A percentile compares a stretch with the other conserved stretches of the same genome.
Conservation (phyloP, 2,888 invertebrate species). For the Autographa pulchrina region DNA sequence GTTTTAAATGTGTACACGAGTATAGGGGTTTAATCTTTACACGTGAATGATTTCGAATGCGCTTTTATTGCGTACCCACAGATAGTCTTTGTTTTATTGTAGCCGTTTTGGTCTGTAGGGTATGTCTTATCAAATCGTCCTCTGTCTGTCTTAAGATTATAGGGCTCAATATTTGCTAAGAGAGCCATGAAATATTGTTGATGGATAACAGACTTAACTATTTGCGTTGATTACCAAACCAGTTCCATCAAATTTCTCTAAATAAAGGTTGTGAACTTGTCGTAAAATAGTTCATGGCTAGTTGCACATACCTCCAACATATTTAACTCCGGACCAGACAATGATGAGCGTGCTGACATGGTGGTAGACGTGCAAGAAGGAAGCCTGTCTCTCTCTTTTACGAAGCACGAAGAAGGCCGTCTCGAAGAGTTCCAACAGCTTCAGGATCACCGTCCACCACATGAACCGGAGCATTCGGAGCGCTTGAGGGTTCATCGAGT, state of each 20-base stretch:
- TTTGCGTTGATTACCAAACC: too few relatives aligned
- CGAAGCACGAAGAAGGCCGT: constrained; percentile 92
- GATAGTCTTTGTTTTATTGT: not conserved
- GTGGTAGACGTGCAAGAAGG: constrained; percentile 93
- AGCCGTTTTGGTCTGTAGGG: not conserved
- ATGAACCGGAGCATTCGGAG: constrained; percentile 88
- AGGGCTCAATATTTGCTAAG: too few relatives aligned
- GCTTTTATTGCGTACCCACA: not conserved
- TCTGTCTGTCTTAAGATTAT: not conserved
- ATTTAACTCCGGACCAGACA: constrained; percentile 90
- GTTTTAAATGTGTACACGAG: constrained; percentile 16
- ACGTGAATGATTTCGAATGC: not conserved
- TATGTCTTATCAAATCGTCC: not conserved
- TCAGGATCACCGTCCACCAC: constrained; percentile 91
- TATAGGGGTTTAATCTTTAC: constrained; percentile 11
- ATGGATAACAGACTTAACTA: too few relatives aligned
- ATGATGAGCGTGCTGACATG: constrained; percentile 90
- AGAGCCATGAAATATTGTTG: too few relatives aligned
- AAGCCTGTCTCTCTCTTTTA: constrained; percentile 92
- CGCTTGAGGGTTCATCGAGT: constrained; percentile 91
- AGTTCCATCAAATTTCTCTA: too few relatives aligned
- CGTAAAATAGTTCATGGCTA: not conserved
- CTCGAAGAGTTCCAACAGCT: constrained; percentile 91
- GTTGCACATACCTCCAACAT: constrained; percentile 90
- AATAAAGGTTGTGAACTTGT: too few relatives aligned